phyloP scores from a whole-genome alignment of 2,888 invertebrate species.

The Megastigmus dorsalis region DNA sequence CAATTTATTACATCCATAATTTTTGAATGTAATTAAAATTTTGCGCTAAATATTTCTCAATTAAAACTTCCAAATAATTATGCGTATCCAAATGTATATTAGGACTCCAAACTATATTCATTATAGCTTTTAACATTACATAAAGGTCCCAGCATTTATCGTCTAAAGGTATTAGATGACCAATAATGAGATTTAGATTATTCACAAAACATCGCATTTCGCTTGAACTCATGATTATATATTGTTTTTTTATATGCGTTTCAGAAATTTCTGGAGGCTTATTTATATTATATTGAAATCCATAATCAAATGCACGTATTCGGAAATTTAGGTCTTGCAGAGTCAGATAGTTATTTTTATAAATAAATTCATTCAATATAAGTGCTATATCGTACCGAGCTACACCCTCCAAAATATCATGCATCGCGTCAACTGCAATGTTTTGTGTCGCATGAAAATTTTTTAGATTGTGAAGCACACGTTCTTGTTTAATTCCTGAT shows the following conservation, averaged over 20 bases:
- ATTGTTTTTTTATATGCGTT: slow-evolving; percentile 6
- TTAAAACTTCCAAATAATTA: too few species aligned
- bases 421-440: slow-evolving; percentile 54
- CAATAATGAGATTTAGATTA: not conserved
- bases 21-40: too few species aligned
- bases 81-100: too few species aligned
- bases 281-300: slow-evolving; percentile 1
- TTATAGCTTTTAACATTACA: not conserved
- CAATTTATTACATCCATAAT: too few species aligned
- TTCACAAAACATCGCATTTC: not conserved
- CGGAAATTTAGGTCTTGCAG: slow-evolving; percentile 29
- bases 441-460: slow-evolving; percentile 53
- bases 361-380: slow-evolving; percentile 42
- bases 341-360: slow-evolving; percentile 21
- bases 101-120: not conserved
- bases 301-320: slow-evolving; percentile 39
- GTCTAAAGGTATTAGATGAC: not conserved
- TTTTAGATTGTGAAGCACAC: slow-evolving; percentile 45
- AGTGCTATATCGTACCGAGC: slow-evolving; percentile 52
- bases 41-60: too few species aligned
- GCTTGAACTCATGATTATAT: not conserved
- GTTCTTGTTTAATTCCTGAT: slow-evolving; percentile 51
- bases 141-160: not conserved
- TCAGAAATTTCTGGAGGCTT: slow-evolving; percentile 41
- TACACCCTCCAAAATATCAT: slow-evolving; percentile 54